Percentiles rank a stretch among this genome's conserved stretches.
These are phyloP conservation scores for Melanotaenia parkinsoni DNA, from an alignment of 2,797 vertebrate genomes.

Conservation along the genomic window DNA sequence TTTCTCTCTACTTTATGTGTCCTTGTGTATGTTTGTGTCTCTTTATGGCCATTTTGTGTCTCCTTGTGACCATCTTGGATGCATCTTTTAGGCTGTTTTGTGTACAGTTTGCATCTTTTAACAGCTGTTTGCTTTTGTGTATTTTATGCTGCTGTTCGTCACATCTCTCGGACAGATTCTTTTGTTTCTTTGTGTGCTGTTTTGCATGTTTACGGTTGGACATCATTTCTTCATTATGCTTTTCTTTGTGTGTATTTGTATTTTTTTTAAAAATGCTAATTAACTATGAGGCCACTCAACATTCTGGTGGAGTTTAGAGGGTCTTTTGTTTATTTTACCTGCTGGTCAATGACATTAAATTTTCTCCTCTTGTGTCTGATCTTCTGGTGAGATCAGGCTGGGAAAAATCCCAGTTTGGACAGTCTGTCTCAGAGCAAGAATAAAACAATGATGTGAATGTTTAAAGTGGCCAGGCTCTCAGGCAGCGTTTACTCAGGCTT, in stretches of 20 bases:
- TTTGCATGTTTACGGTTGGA: too few species aligned
- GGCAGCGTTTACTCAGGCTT: not conserved
- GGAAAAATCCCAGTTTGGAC: too few species aligned
- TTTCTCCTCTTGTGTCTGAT: not conserved
- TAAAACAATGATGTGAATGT: conserved; percentile 37
- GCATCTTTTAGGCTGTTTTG: too few species aligned
- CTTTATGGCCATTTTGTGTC: too few species aligned
- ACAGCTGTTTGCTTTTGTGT: too few species aligned
- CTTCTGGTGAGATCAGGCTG: not conserved
- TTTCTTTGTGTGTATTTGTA: not conserved
- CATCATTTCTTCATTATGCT: too few species aligned
- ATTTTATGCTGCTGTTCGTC: too few species aligned
- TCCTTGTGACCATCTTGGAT: not conserved
- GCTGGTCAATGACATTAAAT: not conserved
- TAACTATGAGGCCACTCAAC: too few species aligned
- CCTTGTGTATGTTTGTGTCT: not conserved
- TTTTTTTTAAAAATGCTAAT: not conserved
- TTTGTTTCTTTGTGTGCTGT: too few species aligned
- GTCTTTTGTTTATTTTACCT: too few species aligned
- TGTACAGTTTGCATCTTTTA: not conserved
- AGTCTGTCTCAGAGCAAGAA: not conserved
- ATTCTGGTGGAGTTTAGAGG: not conserved
- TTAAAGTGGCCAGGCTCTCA: not conserved
- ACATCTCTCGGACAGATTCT: too few species aligned
- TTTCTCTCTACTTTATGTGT: not conserved